phyloP scores from a whole-genome alignment of 2,113 vertebrate genomes.

The Turnix velox region DNA sequence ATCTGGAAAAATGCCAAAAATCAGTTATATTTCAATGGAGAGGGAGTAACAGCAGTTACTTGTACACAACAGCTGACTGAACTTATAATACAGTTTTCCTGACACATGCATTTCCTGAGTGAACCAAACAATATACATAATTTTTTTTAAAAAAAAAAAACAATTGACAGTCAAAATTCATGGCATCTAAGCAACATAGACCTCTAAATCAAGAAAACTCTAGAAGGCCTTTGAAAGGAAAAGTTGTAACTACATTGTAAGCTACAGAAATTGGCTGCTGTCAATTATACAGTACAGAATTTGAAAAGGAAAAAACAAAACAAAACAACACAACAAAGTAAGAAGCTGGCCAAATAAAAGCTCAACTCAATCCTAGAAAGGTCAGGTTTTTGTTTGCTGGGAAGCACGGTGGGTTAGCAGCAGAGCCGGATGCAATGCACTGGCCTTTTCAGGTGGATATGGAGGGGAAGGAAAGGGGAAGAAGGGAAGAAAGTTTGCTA shows the following conservation, averaged over 20 bases:
- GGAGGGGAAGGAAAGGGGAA: neutral
- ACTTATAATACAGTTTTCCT: constrained; percentile 75
- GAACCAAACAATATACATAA: constrained; percentile 71
- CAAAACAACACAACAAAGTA: neutral
- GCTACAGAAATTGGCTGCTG: constrained; percentile 55
- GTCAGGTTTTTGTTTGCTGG: constrained; percentile 36
- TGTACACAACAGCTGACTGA: constrained; percentile 70
- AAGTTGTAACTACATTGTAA: constrained; percentile 68
- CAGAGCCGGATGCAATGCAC: constrained; percentile 58
- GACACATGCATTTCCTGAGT: constrained; percentile 80
- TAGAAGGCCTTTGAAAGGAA: constrained; percentile 48
- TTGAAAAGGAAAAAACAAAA: constrained; percentile 3
- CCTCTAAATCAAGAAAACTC: constrained; percentile 40
- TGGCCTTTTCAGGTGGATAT: neutral
- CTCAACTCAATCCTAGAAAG: constrained; percentile 27
- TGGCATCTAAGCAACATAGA: constrained; percentile 62
- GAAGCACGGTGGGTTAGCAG: constrained; percentile 10
- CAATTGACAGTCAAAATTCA: constrained; percentile 67
- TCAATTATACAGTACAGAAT: constrained; percentile 55
- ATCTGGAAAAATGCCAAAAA: constrained; percentile 70
- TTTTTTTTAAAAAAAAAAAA: constrained; percentile 64
- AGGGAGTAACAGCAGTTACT: constrained; percentile 74
- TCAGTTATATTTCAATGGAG: constrained; percentile 67
- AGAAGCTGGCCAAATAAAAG: neutral
- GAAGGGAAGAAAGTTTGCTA: neutral